Evolutionary conservation across 2,113 vertebrate genomes (phyloP), one percentile per base, ranked within the genome.

Genomic region (Crotalus tigris): DNA sequence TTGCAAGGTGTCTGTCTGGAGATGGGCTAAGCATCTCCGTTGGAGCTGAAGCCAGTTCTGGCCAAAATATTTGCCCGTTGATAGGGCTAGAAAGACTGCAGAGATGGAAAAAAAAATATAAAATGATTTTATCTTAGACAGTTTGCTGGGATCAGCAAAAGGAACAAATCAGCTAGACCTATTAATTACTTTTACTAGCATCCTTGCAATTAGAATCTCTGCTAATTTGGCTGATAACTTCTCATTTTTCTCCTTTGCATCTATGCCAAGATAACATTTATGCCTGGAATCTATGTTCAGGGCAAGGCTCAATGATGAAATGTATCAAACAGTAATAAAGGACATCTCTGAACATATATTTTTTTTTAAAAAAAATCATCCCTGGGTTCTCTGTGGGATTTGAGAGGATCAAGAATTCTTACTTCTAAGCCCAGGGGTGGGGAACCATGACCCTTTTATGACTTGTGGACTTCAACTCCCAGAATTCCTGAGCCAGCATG

Each of bases 111-210:
- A 39, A 39, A 51, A 15, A 53, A 69, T 33, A 29, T 39, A 39
- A 85, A 92, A 59, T 17, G 6, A n/a, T 55, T 26, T 57, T 64
- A 69, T 33, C n/a, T 26, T 58, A 69, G 91, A 53, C 33, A 89
- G 49, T 85, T 58, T 85, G 44, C 88, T 85, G 69, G 88, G 54
- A 92, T 55, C 54, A 51, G 69, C 10, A n/a, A 12, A 49, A 15
- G 88, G 44, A 33, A 81, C 39, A 51, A 58, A 26, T 29, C 39
- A 51, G 9, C 49, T 23, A 23, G 88, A 89, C 85, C 88, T 58
- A 81, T 92, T 90, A 90, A 90, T 92, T 89, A 92, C 54, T 55
- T 85, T 89, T n/a, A n/a, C 51, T 19, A 85, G 26, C 39, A 69
- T 92, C 49, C 92, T 88, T 49, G 26, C 13, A 49, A 46, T 46